These are phyloP conservation scores for Oreochromis grahami DNA, from an alignment of 2,797 vertebrate species.

Conservation along the genomic window DNA sequence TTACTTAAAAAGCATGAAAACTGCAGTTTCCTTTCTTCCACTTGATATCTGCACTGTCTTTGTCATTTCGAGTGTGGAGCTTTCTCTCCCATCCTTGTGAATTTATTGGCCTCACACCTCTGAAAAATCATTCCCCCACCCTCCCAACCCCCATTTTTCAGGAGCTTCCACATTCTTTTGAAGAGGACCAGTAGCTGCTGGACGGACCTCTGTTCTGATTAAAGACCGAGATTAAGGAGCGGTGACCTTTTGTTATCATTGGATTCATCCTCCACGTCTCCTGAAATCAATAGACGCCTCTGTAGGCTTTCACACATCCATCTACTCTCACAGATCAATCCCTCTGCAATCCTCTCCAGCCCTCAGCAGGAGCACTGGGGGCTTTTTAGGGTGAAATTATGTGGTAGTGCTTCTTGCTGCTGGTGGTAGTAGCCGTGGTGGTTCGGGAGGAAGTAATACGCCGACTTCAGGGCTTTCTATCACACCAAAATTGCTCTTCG, in stretches of 20 bases:
- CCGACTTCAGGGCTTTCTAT: slow-evolving; percentile 55
- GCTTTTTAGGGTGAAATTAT: slow-evolving; percentile 84
- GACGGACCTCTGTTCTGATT: slow-evolving; percentile 28
- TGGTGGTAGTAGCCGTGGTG: slow-evolving; percentile 17
- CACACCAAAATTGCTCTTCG: slow-evolving; percentile 31
- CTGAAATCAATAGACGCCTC: slow-evolving; percentile 70
- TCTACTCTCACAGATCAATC: slow-evolving; percentile 82
- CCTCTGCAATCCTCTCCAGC: slow-evolving; percentile 79
- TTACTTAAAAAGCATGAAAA: not conserved
- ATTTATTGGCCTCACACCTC: not conserved
- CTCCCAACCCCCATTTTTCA: not conserved
- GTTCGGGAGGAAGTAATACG: slow-evolving; percentile 34
- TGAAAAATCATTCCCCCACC: not conserved
- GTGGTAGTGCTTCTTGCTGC: slow-evolving; percentile 46
- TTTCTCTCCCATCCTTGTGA: not conserved
- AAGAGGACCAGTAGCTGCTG: not conserved
- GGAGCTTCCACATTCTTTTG: not conserved
- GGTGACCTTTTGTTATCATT: slow-evolving; percentile 66
- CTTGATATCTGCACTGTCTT: not conserved
- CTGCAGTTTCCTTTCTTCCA: not conserved
- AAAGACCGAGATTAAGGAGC: slow-evolving; percentile 55
- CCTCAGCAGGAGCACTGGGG: slow-evolving; percentile 78
- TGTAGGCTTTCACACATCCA: slow-evolving; percentile 64
- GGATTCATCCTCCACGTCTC: slow-evolving; percentile 42
- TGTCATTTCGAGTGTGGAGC: not conserved